Conservation (phyloP, 2,113 vertebrate genomes). For the Eurystomus gularis region DNA sequence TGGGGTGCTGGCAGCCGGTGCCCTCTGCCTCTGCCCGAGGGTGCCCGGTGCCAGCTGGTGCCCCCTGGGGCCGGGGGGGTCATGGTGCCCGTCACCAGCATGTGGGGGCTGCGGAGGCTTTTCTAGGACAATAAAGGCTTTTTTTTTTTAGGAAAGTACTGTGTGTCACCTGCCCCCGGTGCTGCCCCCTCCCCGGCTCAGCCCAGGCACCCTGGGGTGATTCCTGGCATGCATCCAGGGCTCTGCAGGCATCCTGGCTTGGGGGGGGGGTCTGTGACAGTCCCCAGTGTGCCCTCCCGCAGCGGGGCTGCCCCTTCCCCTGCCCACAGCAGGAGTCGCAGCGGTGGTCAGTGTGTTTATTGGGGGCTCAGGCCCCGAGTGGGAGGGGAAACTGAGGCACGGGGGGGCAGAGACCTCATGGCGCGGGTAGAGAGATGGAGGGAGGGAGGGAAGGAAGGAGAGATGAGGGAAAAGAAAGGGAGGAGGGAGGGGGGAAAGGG, state of each 20-base stretch:
- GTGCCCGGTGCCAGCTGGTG: not conserved
- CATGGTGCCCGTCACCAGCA: not conserved
- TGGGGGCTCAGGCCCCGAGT: not conserved
- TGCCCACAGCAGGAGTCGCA: not conserved
- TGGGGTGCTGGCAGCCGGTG: not conserved
- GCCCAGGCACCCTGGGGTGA: not conserved
- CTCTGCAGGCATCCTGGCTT: not conserved
- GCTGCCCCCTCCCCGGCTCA: not conserved
- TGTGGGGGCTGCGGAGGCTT: not conserved
- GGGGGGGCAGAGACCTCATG: not conserved
- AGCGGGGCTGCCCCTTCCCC: not conserved
- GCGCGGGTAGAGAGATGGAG: not conserved
- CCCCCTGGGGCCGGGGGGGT: not conserved
- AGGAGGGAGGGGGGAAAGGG: not conserved
- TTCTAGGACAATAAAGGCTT: conserved; percentile 50
- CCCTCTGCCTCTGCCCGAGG: not conserved
- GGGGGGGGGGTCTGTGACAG: not conserved
- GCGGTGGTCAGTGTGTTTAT: not conserved
- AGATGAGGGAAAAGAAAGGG: not conserved
- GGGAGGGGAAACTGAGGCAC: not conserved
- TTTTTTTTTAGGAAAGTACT: not conserved
- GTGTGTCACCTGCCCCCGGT: rapidly evolving
- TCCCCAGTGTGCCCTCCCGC: not conserved
- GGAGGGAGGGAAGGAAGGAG: not conserved
- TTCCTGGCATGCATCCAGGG: not conserved